Conservation (phyloP, 1,140 invertebrate genomes). For the Parapsyche elsis region DNA sequence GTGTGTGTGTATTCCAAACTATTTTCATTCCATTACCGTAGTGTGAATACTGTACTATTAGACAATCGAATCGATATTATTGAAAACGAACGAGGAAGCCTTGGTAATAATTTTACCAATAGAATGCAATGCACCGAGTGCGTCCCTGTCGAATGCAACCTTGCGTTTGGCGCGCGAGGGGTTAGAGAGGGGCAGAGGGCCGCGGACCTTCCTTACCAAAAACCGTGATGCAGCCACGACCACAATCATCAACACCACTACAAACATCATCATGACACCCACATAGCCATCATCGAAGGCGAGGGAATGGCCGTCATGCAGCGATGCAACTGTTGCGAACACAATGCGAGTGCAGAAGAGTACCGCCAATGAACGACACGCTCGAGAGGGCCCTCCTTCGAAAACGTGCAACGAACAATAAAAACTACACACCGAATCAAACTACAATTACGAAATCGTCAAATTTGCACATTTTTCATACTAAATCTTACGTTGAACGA, state of each 20-base stretch:
- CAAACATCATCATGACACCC: not conserved
- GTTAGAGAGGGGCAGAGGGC: slow-evolving; percentile 39
- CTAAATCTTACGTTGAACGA: too few relatives aligned
- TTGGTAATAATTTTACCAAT: too few relatives aligned
- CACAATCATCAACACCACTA: slow-evolving; percentile 1
- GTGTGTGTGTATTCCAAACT: too few relatives aligned
- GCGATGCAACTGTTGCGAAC: slow-evolving; percentile 9
- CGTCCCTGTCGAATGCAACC: slow-evolving; percentile 61
- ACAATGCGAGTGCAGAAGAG: slow-evolving; percentile 14
- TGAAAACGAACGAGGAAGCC: too few relatives aligned
- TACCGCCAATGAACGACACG: not conserved
- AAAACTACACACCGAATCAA: too few relatives aligned
- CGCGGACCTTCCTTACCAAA: slow-evolving; percentile 54
- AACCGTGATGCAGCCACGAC: slow-evolving; percentile 28
- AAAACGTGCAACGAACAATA: too few relatives aligned
- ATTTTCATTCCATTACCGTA: too few relatives aligned
- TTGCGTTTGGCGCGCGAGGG: slow-evolving; percentile 63
- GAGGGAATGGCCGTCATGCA: not conserved
- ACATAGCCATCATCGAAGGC: not conserved
- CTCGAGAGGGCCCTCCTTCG: not conserved
- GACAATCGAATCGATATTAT: too few relatives aligned
- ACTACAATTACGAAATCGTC: too few relatives aligned
- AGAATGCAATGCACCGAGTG: slow-evolving; percentile 50
- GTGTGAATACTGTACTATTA: too few relatives aligned
- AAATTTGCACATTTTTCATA: too few relatives aligned